These are phyloP conservation scores for Chaetodon trifascialis DNA, from an alignment of 2,113 vertebrate genomes.

Conservation along the genomic window DNA sequence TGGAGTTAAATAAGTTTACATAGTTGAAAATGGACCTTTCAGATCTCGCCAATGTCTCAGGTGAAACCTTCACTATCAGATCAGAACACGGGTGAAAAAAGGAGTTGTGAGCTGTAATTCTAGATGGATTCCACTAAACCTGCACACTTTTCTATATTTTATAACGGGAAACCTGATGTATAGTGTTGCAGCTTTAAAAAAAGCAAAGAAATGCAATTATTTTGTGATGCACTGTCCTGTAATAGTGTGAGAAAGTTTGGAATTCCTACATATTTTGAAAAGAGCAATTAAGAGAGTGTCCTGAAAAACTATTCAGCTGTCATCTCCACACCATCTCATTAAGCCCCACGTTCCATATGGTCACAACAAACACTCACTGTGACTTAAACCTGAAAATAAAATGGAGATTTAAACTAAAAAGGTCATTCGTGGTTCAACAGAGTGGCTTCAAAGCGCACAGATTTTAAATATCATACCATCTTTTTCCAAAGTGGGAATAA, in stretches of 20 bases:
- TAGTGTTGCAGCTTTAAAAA: neutral
- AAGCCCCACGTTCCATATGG: neutral
- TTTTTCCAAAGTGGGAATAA: conserved; percentile 15
- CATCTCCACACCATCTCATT: conserved; percentile 14
- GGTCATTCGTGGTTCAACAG: neutral
- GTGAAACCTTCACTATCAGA: conserved; percentile 8
- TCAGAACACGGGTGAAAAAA: conserved; percentile 10
- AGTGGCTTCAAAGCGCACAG: neutral
- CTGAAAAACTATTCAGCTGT: conserved; percentile 14
- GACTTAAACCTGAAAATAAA: neutral
- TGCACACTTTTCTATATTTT: neutral
- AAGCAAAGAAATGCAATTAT: neutral
- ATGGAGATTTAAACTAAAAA: neutral
- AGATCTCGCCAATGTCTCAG: neutral
- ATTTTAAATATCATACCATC: conserved; percentile 1
- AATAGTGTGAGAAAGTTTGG: conserved; percentile 2
- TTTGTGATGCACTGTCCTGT: neutral
- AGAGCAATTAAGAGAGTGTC: neutral
- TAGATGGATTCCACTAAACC: neutral
- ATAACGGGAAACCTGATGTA: neutral
- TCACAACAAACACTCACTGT: neutral
- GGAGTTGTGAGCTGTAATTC: neutral
- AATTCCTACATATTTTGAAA: conserved; percentile 18
- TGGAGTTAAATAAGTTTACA: conserved; percentile 47
- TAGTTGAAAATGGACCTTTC: conserved; percentile 31